Evolutionary conservation across 2,113 vertebrate genomes (phyloP).

Genomic region (Alligator mississippiensis): DNA sequence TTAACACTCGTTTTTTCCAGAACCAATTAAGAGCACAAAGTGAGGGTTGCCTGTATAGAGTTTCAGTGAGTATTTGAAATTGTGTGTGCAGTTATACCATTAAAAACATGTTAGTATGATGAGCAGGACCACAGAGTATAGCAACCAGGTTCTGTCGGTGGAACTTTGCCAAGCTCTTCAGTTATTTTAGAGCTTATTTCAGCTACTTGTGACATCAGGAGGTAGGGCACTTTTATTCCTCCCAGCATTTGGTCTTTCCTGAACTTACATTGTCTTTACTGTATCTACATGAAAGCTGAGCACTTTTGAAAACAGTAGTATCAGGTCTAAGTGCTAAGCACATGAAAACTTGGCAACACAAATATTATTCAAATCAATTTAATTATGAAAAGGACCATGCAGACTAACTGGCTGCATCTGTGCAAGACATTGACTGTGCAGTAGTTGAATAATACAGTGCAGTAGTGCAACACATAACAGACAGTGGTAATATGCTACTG

Average conservation of each 20-base stretch:
- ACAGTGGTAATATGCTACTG: no score
- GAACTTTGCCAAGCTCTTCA: not conserved
- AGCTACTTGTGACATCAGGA: no score
- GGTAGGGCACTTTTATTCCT: no score
- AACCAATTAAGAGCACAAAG: no score
- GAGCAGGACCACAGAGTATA: not conserved
- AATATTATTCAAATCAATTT: not conserved
- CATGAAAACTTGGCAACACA: not conserved
- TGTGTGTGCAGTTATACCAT: not conserved
- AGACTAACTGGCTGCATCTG: not conserved
- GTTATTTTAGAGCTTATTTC: not conserved
- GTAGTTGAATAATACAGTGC: no score
- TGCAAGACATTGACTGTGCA: no score
- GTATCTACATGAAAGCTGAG: not conserved
- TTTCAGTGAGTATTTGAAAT: not conserved
- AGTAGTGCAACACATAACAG: no score
- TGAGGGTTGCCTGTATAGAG: not conserved
- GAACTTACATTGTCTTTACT: no score
- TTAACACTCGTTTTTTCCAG: no score
- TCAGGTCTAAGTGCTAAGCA: not conserved
- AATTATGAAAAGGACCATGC: not conserved
- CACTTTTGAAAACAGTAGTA: not conserved
- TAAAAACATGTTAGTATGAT: not conserved
- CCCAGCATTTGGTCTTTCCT: not conserved
- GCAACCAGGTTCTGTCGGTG: not conserved